Base-by-base conservation (phyloP, 2,797 vertebrate genomes). In the Argentina silus region DNA sequence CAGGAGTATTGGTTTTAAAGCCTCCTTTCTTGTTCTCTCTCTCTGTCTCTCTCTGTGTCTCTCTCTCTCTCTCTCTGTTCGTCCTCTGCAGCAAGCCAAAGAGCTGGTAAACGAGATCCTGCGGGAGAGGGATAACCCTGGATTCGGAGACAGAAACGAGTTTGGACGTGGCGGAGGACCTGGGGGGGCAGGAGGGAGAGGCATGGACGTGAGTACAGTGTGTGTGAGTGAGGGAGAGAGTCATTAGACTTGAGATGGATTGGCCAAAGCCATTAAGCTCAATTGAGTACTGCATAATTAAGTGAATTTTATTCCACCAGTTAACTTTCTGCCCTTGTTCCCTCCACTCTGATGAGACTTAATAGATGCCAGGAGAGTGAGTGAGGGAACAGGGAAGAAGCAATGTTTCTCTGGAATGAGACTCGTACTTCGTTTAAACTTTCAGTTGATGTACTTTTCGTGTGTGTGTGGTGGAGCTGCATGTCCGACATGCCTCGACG, bases 41-140 rank as follows among this genome's bases (percentile, higher is more conserved):
- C 7, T 45, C 0, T 15, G 17, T 57, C 8, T 62, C 36, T 1
- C 11, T 15, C 7, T 12, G 14, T 51, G 2, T 23, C 36, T 12
- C 11, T 45, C 19, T 62, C 1, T 62, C 6, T 1, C 0, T 27
- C 0, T 17, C 0, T 61, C 56, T 12, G 2, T 14, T 67, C 7
- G 70, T 64, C 42, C 6, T 45, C 67, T 70, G 0, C 77, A 98
- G 97, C 96, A 98, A 98, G 97, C 97, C 6, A 96, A 96, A 4
- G 97, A 98, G 76, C 96, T 98, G 97, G 97, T 98, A 67, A 95
- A 98, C 91, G 97, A 98, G 83, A 97, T 98, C 50, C 91, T 98
- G 5, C 88, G 95, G 17, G 97, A 98, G 12, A 81, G 97, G 0
- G 97, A 98, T 85, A 95, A 97, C 50, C 88, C 92, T 0, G 94